phyloP scores from a whole-genome alignment of 1,140 invertebrate species.

The Campoletis sonorensis region DNA sequence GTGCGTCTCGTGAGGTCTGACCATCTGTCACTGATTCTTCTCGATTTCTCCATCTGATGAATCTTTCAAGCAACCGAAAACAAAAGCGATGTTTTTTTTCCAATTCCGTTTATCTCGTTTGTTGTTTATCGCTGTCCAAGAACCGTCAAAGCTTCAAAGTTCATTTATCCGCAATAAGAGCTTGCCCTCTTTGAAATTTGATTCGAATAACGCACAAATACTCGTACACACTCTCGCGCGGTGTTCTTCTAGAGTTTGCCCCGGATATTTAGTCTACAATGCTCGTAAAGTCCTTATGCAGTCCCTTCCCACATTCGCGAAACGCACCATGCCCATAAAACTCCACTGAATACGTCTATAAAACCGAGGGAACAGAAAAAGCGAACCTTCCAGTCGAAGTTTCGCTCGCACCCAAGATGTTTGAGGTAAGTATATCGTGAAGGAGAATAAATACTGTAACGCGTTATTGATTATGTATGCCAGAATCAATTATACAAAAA shows the following conservation, averaged over 20 bases:
- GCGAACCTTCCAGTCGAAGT: conserved; percentile 5
- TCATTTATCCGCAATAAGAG: neutral
- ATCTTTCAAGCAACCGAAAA: conserved; percentile 3
- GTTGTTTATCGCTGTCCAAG: neutral
- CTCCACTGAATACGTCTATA: neutral
- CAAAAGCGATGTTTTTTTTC: neutral
- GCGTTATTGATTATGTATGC: too few species aligned
- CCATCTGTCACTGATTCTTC: neutral
- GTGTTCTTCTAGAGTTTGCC: neutral
- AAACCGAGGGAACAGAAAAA: conserved; percentile 7
- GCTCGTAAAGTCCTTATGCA: conserved; percentile 34
- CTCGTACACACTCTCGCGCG: neutral
- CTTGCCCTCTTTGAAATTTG: conserved; percentile 13
- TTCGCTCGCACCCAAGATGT: neutral
- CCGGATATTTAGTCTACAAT: conserved; percentile 46
- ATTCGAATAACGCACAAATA: neutral
- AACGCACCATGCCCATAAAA: conserved; percentile 33
- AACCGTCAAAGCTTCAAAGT: neutral
- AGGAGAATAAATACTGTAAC: neutral
- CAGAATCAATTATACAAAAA: conserved; percentile 5
- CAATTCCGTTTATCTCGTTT: neutral
- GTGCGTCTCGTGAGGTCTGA: conserved; percentile 4
- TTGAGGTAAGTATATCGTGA: neutral
- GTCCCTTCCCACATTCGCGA: neutral
- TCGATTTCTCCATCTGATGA: neutral